Conservation (phyloP, 2,888 invertebrate species). For the Melieria crassipennis region DNA sequence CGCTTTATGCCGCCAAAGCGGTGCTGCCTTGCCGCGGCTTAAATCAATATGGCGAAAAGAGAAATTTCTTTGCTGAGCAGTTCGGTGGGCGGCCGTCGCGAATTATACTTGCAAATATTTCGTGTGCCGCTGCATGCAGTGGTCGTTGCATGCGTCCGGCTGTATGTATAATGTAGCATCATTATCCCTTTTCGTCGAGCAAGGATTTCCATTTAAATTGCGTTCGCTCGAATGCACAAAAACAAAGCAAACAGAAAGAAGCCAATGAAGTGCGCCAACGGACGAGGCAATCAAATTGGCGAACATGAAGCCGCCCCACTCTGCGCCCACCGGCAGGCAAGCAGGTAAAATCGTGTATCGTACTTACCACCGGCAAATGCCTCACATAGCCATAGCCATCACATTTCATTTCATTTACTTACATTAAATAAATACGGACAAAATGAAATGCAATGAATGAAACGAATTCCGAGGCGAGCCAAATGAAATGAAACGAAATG, state of each 20-base stretch:
- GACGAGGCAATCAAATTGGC: background rate
- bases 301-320: background rate
- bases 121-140: too few relatives aligned
- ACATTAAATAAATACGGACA: conserved; percentile 35
- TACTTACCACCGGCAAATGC: background rate
- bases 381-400: conserved; percentile 9
- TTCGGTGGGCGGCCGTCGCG: too few relatives aligned
- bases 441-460: conserved; percentile 26
- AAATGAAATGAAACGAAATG: conserved; percentile 24
- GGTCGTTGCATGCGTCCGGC: conserved; percentile 4
- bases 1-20: too few relatives aligned
- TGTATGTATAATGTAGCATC: conserved; percentile 20
- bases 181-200: conserved; percentile 29
- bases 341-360: background rate
- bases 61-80: too few relatives aligned
- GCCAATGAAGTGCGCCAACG: conserved; percentile 37
- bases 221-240: conserved; percentile 17
- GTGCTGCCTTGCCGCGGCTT: too few relatives aligned
- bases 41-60: too few relatives aligned
- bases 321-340: conserved; percentile 6
- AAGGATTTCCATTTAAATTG: conserved; percentile 35
- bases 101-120: too few relatives aligned
- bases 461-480: conserved; percentile 21
- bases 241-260: conserved; percentile 8
- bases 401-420: conserved; percentile 35